Evolutionary conservation across 2,888 invertebrate species (phyloP).

Genomic region (Helleia helle): DNA sequence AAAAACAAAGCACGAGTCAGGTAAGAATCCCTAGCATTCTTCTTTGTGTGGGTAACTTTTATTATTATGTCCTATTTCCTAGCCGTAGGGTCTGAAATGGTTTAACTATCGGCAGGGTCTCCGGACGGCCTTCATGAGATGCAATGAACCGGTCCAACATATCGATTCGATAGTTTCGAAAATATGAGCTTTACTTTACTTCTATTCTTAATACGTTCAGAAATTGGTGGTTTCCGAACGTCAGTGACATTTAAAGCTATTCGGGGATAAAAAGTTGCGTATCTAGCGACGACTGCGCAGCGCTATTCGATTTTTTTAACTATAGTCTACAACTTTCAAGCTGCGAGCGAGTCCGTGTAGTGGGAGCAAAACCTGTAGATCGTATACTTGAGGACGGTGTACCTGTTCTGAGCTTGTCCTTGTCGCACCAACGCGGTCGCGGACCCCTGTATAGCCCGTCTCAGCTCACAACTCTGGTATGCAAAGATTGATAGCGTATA

Average conservation of each 20-base stretch:
- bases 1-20: slow-evolving; percentile 4
- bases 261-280: slow-evolving; percentile 23
- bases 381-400: slow-evolving; percentile 60
- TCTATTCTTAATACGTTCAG: no score
- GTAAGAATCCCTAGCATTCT: slow-evolving; percentile 8
- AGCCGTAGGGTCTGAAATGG: slow-evolving; percentile 12
- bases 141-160: slow-evolving; percentile 57
- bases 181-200: no score
- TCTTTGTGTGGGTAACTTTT: background rate
- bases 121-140: slow-evolving; percentile 67
- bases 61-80: slow-evolving; percentile 21
- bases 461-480: slow-evolving; percentile 70
- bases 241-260: slow-evolving; percentile 10
- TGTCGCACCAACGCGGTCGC: slow-evolving; percentile 43
- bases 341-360: slow-evolving; percentile 63
- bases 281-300: slow-evolving; percentile 36
- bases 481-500: slow-evolving; percentile 74
- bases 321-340: slow-evolving; percentile 52
- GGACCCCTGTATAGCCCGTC: slow-evolving; percentile 45
- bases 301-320: slow-evolving; percentile 48
- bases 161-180: slow-evolving; percentile 36
- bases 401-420: slow-evolving; percentile 58
- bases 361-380: slow-evolving; percentile 74
- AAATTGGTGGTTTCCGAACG: no score
- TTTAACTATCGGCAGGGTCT: slow-evolving; percentile 45